Percentiles rank a stretch among this genome's conserved stretches.
Conservation (phyloP, 92 coral and sea anemone species). For the Isaurus tuberculatus region DNA sequence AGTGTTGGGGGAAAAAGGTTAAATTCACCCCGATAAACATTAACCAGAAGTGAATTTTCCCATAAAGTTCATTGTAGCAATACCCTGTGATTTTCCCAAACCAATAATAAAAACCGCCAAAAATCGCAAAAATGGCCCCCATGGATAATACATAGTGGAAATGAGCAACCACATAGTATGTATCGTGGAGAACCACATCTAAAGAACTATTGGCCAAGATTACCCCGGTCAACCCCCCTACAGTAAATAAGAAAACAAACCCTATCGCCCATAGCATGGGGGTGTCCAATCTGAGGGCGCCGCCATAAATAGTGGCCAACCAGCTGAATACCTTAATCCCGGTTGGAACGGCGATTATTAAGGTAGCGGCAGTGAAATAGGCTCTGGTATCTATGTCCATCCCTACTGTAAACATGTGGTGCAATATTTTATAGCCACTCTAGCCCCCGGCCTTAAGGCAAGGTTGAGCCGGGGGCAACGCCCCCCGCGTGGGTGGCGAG, state of each 20-base stretch:
- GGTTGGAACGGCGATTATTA: slow-evolving; percentile 90
- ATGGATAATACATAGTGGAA: slow-evolving; percentile 85
- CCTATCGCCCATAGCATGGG: slow-evolving; percentile 90
- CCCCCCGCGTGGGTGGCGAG: slow-evolving; percentile 49
- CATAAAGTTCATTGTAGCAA: slow-evolving; percentile 83
- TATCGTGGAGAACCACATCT: slow-evolving; percentile 83
- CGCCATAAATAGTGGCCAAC: slow-evolving; percentile 85
- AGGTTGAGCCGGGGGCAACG: slow-evolving; percentile 38
- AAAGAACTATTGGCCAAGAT: slow-evolving; percentile 82
- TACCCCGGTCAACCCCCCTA: slow-evolving; percentile 89
- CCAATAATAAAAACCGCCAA: slow-evolving; percentile 86
- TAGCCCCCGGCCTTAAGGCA: slow-evolving; percentile 44
- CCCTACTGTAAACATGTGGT: slow-evolving; percentile 63
- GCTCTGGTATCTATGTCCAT: slow-evolving; percentile 89
- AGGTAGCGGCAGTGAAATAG: slow-evolving; percentile 91
- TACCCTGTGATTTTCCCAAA: slow-evolving; percentile 84
- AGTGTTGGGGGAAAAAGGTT: slow-evolving; percentile 89
- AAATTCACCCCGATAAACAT: slow-evolving; percentile 91
- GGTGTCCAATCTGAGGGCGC: slow-evolving; percentile 74
- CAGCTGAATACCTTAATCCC: slow-evolving; percentile 92
- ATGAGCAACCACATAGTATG: slow-evolving; percentile 91
- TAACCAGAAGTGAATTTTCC: slow-evolving; percentile 85
- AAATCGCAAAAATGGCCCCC: slow-evolving; percentile 89
- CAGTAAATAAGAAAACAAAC: slow-evolving; percentile 83
- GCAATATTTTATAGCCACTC: slow-evolving; percentile 50